Base-by-base conservation (phyloP, 2,797 vertebrate species). In the Aratinga solstitialis region DNA sequence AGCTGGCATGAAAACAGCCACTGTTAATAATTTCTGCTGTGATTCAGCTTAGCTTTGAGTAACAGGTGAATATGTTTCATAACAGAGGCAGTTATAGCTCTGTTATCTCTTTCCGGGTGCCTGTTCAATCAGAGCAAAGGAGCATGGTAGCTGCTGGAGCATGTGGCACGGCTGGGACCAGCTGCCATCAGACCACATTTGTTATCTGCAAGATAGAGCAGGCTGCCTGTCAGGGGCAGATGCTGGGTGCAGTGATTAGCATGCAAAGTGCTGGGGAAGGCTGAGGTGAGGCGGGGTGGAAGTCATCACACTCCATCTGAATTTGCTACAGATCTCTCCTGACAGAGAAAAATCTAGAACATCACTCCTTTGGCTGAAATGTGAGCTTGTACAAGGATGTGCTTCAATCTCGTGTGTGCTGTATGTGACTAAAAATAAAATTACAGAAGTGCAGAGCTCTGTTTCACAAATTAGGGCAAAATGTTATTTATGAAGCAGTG, bases 21-120 rank as follows among this genome's bases (percentile, higher is more conserved):
- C 96, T 96, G 96, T 96, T 98, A 97, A 98, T 98, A 98, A 98
- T 97, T 98, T 98, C 97, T 98, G 96, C 97, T 96, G 94, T 96
- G 97, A 97, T 98, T 98, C 97, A 96, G 94, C 96, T 95, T 95
- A 95, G 97, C 97, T 98, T 96, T 94, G 94, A 97, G 95, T 98
- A 98, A 98, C 98, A 98, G 97, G 98, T 98, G 97, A 98, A 98
- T 97, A 98, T 98, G 97, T 98, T 98, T 98, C 97, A 96, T 98
- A 98, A 97, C 94, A 9, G 95, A 98, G 96, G 97, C 98, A 98
- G 97, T 98, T 98, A 98, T 61, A 91, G 96, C 69, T 94, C 92
- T 71, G 94, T 96, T 95, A 96, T 93, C 62, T 90, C 92, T 97
- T 97, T 91, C 96, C 3, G 2, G 84, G 96, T 97, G 97, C 95